Conservation (phyloP, 1,140 invertebrate species). For the Globodera rostochiensis region DNA sequence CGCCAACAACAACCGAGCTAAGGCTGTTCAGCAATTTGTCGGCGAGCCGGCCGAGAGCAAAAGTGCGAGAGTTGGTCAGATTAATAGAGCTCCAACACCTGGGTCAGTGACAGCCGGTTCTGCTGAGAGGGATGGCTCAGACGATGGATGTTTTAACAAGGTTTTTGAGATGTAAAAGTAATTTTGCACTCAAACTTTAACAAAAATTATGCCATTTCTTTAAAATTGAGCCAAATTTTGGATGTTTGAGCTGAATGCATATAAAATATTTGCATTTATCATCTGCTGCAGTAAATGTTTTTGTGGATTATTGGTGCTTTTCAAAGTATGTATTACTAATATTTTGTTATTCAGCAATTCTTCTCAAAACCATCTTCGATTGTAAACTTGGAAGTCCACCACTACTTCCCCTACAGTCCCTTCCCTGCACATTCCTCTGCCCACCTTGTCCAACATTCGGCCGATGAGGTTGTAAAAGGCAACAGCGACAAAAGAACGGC, state of each 20-base stretch:
- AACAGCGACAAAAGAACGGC: neutral
- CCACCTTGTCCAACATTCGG: neutral
- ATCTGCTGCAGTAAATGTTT: too few relatives aligned
- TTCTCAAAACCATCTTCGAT: neutral
- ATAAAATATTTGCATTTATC: too few relatives aligned
- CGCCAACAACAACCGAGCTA: neutral
- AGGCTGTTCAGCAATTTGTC: neutral
- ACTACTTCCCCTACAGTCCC: neutral
- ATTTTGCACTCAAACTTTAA: neutral
- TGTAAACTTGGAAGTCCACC: neutral
- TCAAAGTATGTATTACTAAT: neutral
- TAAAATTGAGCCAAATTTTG: neutral
- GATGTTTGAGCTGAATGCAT: neutral
- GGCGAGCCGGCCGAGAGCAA: neutral
- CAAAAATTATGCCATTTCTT: neutral
- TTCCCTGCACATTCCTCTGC: neutral
- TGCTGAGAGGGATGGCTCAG: neutral
- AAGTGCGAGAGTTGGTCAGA: neutral
- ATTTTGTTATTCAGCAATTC: neutral
- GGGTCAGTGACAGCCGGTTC: conserved; percentile 1
- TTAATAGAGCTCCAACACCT: neutral
- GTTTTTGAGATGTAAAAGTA: neutral
- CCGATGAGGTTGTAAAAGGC: neutral
- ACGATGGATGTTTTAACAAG: neutral
- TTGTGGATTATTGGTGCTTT: neutral